Conservation (phyloP, 2,888 invertebrate species). For the Eristalis intricaria region DNA sequence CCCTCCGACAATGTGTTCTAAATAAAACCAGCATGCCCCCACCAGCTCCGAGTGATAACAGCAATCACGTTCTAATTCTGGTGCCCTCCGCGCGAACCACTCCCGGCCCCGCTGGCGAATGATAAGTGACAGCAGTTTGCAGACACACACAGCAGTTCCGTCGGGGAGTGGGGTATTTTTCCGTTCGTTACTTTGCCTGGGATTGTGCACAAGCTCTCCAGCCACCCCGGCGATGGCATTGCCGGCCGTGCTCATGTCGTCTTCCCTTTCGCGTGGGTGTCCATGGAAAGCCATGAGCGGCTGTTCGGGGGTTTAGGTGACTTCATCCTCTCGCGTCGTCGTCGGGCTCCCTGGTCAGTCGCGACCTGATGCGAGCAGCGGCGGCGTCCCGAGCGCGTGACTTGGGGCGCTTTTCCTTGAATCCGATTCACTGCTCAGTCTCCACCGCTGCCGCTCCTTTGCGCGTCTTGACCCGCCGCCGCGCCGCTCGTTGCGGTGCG, state of each 20-base stretch:
- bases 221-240: background rate
- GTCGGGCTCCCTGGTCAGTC: background rate
- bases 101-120: background rate
- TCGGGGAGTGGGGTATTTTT: background rate
- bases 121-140: background rate
- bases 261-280: background rate
- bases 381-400: background rate
- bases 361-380: background rate
- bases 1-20: background rate
- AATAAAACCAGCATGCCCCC: background rate
- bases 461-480: background rate
- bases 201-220: background rate
- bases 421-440: background rate
- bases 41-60: background rate
- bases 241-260: background rate
- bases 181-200: background rate
- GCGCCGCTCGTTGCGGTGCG: background rate
- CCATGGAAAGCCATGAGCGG: background rate
- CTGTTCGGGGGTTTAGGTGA: background rate
- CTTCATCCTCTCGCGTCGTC: background rate
- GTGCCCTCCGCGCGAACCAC: background rate
- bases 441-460: background rate
- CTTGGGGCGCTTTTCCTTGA: background rate
- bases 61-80: constrained; percentile 6
- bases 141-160: background rate